Conservation (phyloP, 2,888 invertebrate species). For the Busseola fusca region DNA sequence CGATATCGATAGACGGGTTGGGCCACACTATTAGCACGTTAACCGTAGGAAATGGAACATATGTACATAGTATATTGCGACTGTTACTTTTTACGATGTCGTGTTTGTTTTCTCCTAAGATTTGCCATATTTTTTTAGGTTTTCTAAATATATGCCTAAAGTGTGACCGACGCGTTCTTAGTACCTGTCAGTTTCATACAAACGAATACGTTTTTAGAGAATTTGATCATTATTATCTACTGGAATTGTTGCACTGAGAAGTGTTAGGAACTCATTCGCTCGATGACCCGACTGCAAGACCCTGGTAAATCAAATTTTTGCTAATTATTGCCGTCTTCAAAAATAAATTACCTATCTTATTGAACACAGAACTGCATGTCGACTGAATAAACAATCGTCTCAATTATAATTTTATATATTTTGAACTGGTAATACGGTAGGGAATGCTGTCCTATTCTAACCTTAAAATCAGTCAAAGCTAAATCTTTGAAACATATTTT, state of each 20-base stretch:
- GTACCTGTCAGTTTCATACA: neutral
- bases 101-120: neutral
- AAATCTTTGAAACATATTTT: slow-evolving; percentile 36
- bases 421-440: neutral
- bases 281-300: neutral
- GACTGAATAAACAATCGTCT: slow-evolving; percentile 17
- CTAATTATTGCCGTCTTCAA: neutral
- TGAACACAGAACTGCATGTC: neutral
- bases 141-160: neutral
- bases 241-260: too few species aligned
- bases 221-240: neutral
- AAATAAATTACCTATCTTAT: slow-evolving; percentile 1
- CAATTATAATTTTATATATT: slow-evolving; percentile 42
- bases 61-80: neutral
- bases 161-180: neutral
- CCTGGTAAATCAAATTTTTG: neutral
- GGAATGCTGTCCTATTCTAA: slow-evolving; percentile 31
- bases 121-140: neutral
- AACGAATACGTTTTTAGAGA: neutral
- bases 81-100: slow-evolving; percentile 6
- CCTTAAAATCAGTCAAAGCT: slow-evolving; percentile 32
- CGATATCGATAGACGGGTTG: slow-evolving; percentile 69
- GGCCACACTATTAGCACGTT: slow-evolving; percentile 65
- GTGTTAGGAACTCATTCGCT: too few species aligned
- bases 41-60: slow-evolving; percentile 26